Base-by-base conservation (phyloP, 2,113 vertebrate genomes). In the Condylura cristata region DNA sequence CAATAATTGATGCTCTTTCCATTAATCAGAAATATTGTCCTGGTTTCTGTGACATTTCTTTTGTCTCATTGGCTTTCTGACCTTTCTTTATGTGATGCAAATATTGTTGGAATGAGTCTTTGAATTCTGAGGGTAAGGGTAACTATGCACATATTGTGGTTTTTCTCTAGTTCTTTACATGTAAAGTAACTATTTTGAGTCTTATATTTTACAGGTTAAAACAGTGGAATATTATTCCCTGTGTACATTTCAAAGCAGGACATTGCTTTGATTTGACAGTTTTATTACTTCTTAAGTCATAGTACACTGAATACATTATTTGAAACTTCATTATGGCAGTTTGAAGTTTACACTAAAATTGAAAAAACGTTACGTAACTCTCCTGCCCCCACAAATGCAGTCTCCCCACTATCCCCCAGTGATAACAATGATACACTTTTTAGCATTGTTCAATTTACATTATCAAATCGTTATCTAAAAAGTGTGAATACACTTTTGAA, bases 141-240 rank as follows among this genome's bases (percentile, higher is more conserved):
- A 14, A 16, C 82, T 81, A 68, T 75, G 65, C 24, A 70, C 60
- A 81, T 70, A 46, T 8, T 93, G 14, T 37, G 32, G 28, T 80
- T 93, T 93, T 82, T 61, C 5, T 2, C 10, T 82, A 86, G 65
- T 91, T 39, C 72, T 78, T 75, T 89, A 20, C 61, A 39, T 74
- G 13, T 82, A 51, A 88, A 89, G 34, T 61, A 87, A 93, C 41
- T 79, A 17, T 39, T 60, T 51, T 75, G 51, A 81, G 32, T 60
- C 68, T 93, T 76, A 91, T 1, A 48, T 85, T 88, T 94, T 83
- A 48, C 81, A 70, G 13, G 28, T 41, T 85, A 72, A 82, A 95
- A 68, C 88, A 48, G 81, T 85, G 76, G 34, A 46, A 44, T 75
- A 34, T 92, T 74, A 51, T 61, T 85, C 2, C 41, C 26, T 66